Base-by-base conservation (phyloP, 2,113 vertebrate species). In the Phoenicopterus ruber region DNA sequence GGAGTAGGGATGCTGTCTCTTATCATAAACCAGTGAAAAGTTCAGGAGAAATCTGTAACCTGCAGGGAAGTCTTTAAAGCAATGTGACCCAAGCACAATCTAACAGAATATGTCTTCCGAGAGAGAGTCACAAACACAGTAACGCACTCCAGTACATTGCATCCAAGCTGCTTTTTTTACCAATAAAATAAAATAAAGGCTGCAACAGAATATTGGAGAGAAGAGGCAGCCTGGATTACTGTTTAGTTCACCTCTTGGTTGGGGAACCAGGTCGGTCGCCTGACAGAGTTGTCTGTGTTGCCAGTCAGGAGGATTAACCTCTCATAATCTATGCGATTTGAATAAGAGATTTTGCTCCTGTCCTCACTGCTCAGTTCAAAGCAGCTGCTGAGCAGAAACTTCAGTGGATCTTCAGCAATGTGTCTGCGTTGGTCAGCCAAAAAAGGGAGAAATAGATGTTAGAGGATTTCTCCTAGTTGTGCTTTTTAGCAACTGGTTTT, bases 241-340 rank as follows among this genome's bases (percentile, higher is more conserved):
- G 67, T 46, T 88, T 40, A 70, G 67, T 88, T 94, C 66, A 87
- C 90, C 88, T 88, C 78, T 52, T 92, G 63, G 28, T 91, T 93
- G 83, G 84, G 86, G 96, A 97, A 95, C 81, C 90, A 96, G 97
- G 97, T 98, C 93, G 97, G 97, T 98, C 93, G 17, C 84, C 95
- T 96, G 88, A 66, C 78, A 81, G 90, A 86, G 91, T 83, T 96
- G 88, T 88, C 77, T 66, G 29, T 93, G 87, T 93, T 96, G 91
- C 94, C 95, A 91, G 87, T 97, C 93, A 97, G 92, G 95, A 94
- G 97, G 98, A 98, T 98, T 98, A 98, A 96, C 88, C 82, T 95
- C 86, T 86, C 90, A 18, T 98, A 98, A 98, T 96, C 97, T 97
- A 94, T 88, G 70, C 88, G 88, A 94, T 96, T 91, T 96, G 96